Base-by-base conservation (phyloP, 1,140 invertebrate species). In the Euura lappo region DNA sequence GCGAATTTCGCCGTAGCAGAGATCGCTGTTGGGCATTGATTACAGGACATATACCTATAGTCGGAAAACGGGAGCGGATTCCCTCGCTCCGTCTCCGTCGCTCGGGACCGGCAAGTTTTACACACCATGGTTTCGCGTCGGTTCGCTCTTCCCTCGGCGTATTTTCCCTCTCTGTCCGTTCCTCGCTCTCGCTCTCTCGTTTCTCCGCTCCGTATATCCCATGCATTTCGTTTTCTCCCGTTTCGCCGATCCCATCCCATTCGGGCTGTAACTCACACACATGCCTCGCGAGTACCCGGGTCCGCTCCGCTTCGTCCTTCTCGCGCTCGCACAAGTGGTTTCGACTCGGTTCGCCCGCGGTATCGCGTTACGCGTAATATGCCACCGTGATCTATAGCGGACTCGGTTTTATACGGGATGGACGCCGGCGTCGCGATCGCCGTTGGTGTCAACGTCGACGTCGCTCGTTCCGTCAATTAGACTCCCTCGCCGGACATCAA, bases 291-390 rank as follows among this genome's bases (percentile, higher is more conserved):
- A n/a, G 51, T 44, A 4, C 46, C n/a, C 43, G 71, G 71, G n/a
- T 64, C 13, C 10, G 11, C 70, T 71, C 43, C 46, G 66, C 66
- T 68, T 71, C 69, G n/a, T 74, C 73, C 51, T n/a, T 68, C 65
- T 74, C 72, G 74, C 68, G 74, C 76, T 74, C 74, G 60, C 70
- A 74, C 76, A 73, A 76, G 69, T 70, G 69, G 69, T 70, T 70
- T 45, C 69, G 28, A 47, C 69, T 47, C 69, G 69, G 69, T 45
- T 45, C 69, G 44, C n/a, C 69, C 28, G 69, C 69, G 69, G n/a
- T 70, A 45, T 70, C 69, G 69, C 46, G 45, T 70, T 70, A 44
- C 69, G 44, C 69, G 69, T 70, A 70, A 70, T 70, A 70, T 42
- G 69, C 69, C 69, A 46, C 69, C 69, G 69, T 60, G 51, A 60